Evolutionary conservation across 2,113 vertebrate species (phyloP).

Genomic region (Anhinga anhinga): DNA sequence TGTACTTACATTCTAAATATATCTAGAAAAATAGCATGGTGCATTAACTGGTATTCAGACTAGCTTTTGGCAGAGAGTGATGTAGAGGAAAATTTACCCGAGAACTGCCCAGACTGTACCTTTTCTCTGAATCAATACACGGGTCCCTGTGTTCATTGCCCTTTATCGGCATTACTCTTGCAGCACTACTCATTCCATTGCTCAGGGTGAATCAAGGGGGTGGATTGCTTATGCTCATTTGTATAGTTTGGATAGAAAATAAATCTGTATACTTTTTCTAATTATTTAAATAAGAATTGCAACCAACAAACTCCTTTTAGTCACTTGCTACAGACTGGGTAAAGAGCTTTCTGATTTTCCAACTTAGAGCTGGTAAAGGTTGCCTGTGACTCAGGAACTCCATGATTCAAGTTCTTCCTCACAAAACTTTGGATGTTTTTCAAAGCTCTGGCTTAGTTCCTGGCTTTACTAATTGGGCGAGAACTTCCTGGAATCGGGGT

Average conservation of each 20-base stretch:
- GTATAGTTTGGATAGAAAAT: not conserved
- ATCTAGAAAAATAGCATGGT: not conserved
- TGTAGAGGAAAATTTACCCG: not conserved
- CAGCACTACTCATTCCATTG: not conserved
- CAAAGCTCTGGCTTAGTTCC: conserved; percentile 57
- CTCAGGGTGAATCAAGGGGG: not conserved
- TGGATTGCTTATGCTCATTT: not conserved
- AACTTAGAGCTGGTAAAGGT: not conserved
- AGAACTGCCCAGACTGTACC: not conserved
- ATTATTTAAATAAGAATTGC: not conserved
- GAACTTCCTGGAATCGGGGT: conserved; percentile 61
- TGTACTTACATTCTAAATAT: not conserved
- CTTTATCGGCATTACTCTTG: not conserved
- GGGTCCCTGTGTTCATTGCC: not conserved
- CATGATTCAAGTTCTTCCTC: conserved; percentile 53
- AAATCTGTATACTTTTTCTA: not conserved
- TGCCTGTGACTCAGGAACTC: conserved; percentile 57
- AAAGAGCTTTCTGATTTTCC: conserved; percentile 43
- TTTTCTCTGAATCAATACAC: not conserved
- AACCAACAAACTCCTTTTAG: not conserved
- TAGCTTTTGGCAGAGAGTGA: not conserved
- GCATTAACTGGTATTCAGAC: not conserved
- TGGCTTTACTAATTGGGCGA: conserved; percentile 57
- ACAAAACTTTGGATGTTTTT: conserved; percentile 42
- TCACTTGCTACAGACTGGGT: not conserved